Evolutionary conservation across 2,113 vertebrate genomes (phyloP).

Genomic region (Atlantisia rogersi): DNA sequence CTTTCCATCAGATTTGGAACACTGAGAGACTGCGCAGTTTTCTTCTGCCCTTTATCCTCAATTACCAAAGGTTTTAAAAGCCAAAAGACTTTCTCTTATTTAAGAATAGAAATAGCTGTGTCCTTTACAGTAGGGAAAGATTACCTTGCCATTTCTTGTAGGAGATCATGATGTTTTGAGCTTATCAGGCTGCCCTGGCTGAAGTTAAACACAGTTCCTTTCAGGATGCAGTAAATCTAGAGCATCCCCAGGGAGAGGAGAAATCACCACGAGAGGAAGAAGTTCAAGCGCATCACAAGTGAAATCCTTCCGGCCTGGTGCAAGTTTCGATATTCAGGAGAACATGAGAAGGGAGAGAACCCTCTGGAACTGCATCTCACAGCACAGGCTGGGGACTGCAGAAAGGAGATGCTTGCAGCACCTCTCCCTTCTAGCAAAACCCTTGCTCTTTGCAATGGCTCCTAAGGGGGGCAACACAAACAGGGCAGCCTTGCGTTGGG

Average conservation of each 20-base stretch:
- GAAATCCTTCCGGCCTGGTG: background rate
- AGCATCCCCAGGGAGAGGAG: background rate
- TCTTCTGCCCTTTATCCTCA: background rate
- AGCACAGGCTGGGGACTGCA: background rate
- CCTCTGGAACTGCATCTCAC: background rate
- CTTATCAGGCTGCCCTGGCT: background rate
- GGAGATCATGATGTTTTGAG: background rate
- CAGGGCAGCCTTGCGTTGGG: background rate
- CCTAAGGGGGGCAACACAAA: background rate
- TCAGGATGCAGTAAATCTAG: background rate
- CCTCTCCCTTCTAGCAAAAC: background rate
- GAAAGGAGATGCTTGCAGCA: background rate
- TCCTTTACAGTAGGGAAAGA: background rate
- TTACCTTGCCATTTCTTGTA: background rate
- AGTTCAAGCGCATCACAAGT: background rate
- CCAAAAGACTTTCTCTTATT: background rate
- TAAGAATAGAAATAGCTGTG: background rate
- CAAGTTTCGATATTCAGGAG: background rate
- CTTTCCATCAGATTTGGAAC: background rate
- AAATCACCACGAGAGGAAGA: background rate
- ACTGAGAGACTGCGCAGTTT: background rate
- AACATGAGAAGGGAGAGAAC: background rate
- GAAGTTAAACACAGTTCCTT: background rate
- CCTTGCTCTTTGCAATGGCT: background rate
- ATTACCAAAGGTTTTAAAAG: background rate